Evolutionary conservation across 2,888 invertebrate genomes (phyloP).

Genomic region (Pasiphila rectangulata): DNA sequence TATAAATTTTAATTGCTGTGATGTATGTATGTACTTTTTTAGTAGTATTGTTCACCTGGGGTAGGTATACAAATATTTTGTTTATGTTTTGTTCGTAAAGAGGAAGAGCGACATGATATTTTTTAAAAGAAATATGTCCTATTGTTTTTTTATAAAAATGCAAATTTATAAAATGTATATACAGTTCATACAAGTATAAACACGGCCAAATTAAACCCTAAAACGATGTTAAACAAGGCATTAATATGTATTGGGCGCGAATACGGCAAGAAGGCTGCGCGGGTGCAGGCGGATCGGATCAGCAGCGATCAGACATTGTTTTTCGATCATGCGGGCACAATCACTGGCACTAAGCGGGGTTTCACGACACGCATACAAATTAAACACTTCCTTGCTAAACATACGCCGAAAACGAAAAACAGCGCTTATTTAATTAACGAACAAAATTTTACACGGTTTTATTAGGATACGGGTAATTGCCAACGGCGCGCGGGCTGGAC

Average conservation of each 20-base stretch:
- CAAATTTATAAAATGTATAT: too few species aligned
- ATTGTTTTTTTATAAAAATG: too few species aligned
- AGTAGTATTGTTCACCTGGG: too few species aligned
- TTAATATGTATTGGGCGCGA: slow-evolving; percentile 69
- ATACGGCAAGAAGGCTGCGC: slow-evolving; percentile 61
- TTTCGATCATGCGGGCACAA: slow-evolving; percentile 63
- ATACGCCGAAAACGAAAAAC: slow-evolving; percentile 19
- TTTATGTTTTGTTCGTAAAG: too few species aligned
- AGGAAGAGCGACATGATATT: too few species aligned
- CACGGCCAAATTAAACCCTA: slow-evolving; percentile 37
- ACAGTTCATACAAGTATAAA: too few species aligned
- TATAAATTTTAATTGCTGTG: too few species aligned
- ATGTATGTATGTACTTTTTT: too few species aligned
- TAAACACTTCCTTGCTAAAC: slow-evolving; percentile 45
- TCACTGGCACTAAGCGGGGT: slow-evolving; percentile 54
- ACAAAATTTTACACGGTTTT: slow-evolving; percentile 21
- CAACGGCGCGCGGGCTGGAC: slow-evolving; percentile 1
- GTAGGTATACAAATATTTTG: too few species aligned
- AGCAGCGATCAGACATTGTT: slow-evolving; percentile 54
- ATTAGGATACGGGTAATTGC: slow-evolving; percentile 17
- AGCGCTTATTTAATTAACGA: slow-evolving; percentile 4
- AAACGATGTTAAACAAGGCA: slow-evolving; percentile 50
- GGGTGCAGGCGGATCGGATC: slow-evolving; percentile 44
- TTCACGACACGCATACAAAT: slow-evolving; percentile 63
- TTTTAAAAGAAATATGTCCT: too few species aligned